Percentiles rank a stretch among this genome's conserved stretches.
These are phyloP conservation scores for Drosophila paulistorum DNA, from an alignment of 1,140 invertebrate genomes.

Conservation along the genomic window DNA sequence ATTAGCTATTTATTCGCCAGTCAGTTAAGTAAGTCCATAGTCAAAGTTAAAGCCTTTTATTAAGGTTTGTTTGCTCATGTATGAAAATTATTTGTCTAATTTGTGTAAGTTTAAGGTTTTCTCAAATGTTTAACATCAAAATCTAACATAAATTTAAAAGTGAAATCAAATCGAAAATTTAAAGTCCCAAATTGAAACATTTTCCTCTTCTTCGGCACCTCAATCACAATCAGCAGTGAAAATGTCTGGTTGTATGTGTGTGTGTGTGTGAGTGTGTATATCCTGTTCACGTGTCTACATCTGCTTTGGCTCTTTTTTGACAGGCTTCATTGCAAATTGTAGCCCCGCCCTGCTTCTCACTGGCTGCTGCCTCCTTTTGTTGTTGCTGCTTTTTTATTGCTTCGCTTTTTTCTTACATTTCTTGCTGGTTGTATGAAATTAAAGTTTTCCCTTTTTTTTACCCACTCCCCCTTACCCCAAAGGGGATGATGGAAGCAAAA, in stretches of 20 bases:
- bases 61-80: too few relatives aligned
- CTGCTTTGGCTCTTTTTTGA: constrained; percentile 7
- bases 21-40: too few relatives aligned
- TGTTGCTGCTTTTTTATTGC: constrained; percentile 27
- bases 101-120: too few relatives aligned
- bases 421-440: constrained; percentile 6
- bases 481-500: too few relatives aligned
- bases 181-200: neutral
- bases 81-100: too few relatives aligned
- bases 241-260: neutral
- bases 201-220: constrained; percentile 11
- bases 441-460: constrained; percentile 4
- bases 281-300: constrained; percentile 14
- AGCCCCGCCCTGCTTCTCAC: neutral
- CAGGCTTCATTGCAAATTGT: constrained; percentile 16
- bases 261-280: constrained; percentile 25
- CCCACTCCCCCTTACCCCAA: too few relatives aligned
- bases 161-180: neutral
- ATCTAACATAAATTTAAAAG: too few relatives aligned
- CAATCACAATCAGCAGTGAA: constrained; percentile 3
- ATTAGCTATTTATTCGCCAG: too few relatives aligned
- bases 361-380: neutral
- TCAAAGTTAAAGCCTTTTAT: too few relatives aligned
- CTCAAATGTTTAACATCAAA: too few relatives aligned
- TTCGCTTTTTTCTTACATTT: constrained; percentile 16